Base-by-base conservation (phyloP, 2,113 vertebrate species). In the Mus musculus region DNA sequence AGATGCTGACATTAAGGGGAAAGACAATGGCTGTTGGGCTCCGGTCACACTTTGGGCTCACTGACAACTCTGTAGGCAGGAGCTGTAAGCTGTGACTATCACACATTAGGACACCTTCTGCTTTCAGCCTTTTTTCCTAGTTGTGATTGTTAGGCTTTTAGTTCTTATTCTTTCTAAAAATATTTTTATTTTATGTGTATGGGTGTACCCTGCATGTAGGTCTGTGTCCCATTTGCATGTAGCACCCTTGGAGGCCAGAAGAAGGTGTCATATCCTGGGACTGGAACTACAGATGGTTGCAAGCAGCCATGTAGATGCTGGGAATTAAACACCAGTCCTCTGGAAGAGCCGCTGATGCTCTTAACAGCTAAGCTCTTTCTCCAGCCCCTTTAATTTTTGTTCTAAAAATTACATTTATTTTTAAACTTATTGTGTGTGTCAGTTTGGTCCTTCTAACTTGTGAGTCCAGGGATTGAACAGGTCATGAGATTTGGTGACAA, bases 41-140 rank as follows among this genome's bases (percentile, higher is more conserved):
- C 73, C 69, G 20, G 52, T 4, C 33, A 46, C 4, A 30, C 36
- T 36, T 39, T 22, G 46, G 59, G 54, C 46, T 73, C 46, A 49
- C 73, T 28, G 65, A 42, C 19, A 56, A 36, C 52, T 91, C 13
- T 87, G n/a, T 2, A 59, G 54, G 90, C 61, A 85, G 69, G 11
- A 87, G 49, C 56, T 52, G 67, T 39, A 82, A 67, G 26, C 71
- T n/a, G 8, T 0, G 7, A 89, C 61, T 24, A 42, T 4, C 76
- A n/a, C 0, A 89, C 30, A 46, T 28, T 78, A 46, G 75, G 20
- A 69, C 14, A 30, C 7, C 33, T 82, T 39, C 76, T 26, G 69
- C 19, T 88, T 78, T 76, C 69, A 76, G 14, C 33, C 72, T 76
- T 88, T 77, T 87, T 96, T 88, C 96, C 80, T 63, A 85, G 61